A percentile compares a stretch with the other conserved stretches of the same genome.
These are phyloP conservation scores for Odontocerum albicorne DNA, from an alignment of 2,888 invertebrate species.

Conservation along the genomic window DNA sequence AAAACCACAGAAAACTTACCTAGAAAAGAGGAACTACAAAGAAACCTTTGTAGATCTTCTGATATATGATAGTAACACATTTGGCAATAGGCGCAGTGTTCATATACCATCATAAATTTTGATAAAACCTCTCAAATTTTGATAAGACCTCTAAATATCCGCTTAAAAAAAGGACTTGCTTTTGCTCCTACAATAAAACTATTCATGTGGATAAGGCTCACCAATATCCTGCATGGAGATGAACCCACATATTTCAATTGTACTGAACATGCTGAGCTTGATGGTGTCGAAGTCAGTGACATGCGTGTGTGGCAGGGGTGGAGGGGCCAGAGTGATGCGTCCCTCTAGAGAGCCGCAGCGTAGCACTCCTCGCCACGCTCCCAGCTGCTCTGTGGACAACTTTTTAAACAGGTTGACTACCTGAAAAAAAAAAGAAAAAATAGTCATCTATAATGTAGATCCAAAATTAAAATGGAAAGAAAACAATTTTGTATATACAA, in stretches of 20 bases:
- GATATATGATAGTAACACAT: too few species aligned
- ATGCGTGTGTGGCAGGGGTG: conserved; percentile 58
- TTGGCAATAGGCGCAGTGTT: too few species aligned
- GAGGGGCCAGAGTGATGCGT: conserved; percentile 51
- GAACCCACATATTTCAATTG: conserved; percentile 85
- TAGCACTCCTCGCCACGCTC: conserved; percentile 46
- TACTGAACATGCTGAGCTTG: conserved; percentile 66
- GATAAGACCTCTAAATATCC: too few species aligned
- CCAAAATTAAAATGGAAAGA: too few species aligned
- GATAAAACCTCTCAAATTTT: too few species aligned
- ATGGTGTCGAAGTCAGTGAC: conserved; percentile 65
- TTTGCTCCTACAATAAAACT: not conserved
- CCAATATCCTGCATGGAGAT: conserved; percentile 83
- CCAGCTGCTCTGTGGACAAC: conserved; percentile 30
- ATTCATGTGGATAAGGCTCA: conserved; percentile 31
- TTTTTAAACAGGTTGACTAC: conserved; percentile 26
- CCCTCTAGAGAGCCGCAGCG: conserved; percentile 54
- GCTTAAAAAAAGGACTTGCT: not conserved
- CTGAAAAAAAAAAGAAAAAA: conserved; percentile 6
- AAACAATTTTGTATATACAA: too few species aligned
- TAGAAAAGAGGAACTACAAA: too few species aligned
- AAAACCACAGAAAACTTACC: too few species aligned
- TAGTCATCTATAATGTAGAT: not conserved
- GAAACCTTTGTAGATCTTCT: too few species aligned
- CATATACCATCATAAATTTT: too few species aligned